Conservation (phyloP, 2,113 vertebrate species). For the Gasterosteus aculeatus region DNA sequence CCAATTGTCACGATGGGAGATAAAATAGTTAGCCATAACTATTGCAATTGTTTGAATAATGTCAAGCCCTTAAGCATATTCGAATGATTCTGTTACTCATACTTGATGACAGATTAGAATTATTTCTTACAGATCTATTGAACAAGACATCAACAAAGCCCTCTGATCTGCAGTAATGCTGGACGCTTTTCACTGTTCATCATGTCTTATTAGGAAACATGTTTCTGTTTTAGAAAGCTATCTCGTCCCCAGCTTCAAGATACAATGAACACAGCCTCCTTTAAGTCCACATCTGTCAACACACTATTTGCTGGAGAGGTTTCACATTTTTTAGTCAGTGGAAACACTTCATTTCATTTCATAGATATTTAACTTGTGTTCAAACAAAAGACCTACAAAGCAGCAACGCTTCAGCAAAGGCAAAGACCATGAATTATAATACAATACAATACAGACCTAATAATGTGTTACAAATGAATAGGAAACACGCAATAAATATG, state of each 20-base stretch:
- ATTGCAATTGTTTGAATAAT: neutral
- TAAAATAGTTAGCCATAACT: neutral
- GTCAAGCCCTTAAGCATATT: neutral
- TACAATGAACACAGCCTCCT: neutral
- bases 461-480: constrained; percentile 40
- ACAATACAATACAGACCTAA: constrained; percentile 15
- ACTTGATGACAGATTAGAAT: neutral
- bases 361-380: constrained; percentile 41
- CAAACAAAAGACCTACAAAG: constrained; percentile 30
- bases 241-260: neutral
- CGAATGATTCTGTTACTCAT: neutral
- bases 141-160: neutral
- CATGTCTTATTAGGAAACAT: neutral
- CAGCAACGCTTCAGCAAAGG: constrained; percentile 2
- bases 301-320: neutral
- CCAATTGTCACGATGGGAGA: neutral
- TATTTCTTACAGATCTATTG: neutral
- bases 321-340: neutral
- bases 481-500: constrained; percentile 60
- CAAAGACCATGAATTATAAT: constrained; percentile 26
- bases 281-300: neutral
- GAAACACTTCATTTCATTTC: constrained; percentile 17
- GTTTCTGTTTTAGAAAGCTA: neutral
- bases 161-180: neutral
- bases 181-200: neutral